These are phyloP conservation scores for Habrosyne pyritoides DNA, from an alignment of 2,888 invertebrate genomes.

Conservation along the genomic window DNA sequence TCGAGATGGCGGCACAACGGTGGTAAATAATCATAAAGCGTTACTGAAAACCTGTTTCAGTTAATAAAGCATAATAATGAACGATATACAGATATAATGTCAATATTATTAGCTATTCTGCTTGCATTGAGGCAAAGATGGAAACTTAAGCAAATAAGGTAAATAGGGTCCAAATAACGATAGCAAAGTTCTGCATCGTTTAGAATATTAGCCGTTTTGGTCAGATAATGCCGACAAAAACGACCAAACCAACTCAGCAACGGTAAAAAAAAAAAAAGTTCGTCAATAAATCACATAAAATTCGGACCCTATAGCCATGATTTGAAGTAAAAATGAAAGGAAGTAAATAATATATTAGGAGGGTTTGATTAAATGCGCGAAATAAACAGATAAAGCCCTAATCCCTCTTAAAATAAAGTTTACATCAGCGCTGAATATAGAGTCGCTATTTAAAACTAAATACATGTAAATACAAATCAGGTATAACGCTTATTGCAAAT, in stretches of 20 bases:
- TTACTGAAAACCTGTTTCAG: slow-evolving; percentile 1
- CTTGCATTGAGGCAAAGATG: not conserved
- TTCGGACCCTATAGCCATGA: not conserved
- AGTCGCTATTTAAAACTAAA: slow-evolving; percentile 19
- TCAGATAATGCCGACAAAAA: not conserved
- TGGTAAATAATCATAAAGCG: not conserved
- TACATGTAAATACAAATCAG: slow-evolving; percentile 13
- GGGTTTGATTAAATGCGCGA: not conserved
- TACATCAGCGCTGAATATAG: slow-evolving; percentile 27
- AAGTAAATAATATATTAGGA: not conserved
- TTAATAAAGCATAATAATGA: not conserved
- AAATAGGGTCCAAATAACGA: not conserved
- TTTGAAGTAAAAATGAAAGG: not conserved
- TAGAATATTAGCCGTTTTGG: not conserved
- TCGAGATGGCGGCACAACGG: not conserved
- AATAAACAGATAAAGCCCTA: slow-evolving; percentile 24
- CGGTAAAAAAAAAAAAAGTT: not conserved
- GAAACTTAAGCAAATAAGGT: not conserved
- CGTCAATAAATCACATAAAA: not conserved
- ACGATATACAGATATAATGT: not conserved
- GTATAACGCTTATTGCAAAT: slow-evolving; percentile 6
- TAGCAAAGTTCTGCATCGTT: not conserved
- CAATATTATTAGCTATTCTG: too few species aligned
- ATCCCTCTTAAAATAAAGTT: slow-evolving; percentile 28
- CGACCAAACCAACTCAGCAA: not conserved